These are phyloP conservation scores for Drosophila athabasca DNA, from an alignment of 1,140 invertebrate species.

Conservation along the genomic window DNA sequence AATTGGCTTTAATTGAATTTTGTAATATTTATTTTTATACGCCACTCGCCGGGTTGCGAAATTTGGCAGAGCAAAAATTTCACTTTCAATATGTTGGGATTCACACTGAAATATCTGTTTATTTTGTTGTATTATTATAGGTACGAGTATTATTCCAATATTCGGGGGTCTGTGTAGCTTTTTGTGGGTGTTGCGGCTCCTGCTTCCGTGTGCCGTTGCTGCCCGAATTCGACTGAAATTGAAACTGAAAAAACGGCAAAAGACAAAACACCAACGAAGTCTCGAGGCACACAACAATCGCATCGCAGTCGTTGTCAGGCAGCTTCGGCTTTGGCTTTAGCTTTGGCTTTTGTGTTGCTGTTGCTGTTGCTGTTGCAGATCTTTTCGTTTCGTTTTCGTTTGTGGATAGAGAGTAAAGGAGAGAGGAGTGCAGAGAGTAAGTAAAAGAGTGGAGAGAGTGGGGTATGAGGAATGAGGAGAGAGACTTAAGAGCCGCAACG, in stretches of 20 bases:
- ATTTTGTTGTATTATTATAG: slow-evolving; percentile 14
- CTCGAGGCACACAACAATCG: background rate
- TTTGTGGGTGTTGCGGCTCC: slow-evolving; percentile 35
- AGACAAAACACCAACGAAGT: slow-evolving; percentile 60
- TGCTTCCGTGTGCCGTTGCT: slow-evolving; percentile 78
- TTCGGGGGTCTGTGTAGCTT: slow-evolving; percentile 15
- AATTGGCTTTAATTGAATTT: slow-evolving; percentile 51
- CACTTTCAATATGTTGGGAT: slow-evolving; percentile 18
- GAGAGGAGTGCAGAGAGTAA: too few relatives aligned
- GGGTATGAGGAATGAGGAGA: too few relatives aligned
- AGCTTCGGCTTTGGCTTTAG: slow-evolving; percentile 49
- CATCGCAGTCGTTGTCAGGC: slow-evolving; percentile 35
- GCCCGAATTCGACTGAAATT: slow-evolving; percentile 80
- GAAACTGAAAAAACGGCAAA: slow-evolving; percentile 75
- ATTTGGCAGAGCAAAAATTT: slow-evolving; percentile 27
- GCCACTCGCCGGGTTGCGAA: slow-evolving; percentile 29
- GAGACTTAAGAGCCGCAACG: slow-evolving; percentile 48
- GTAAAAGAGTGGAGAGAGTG: too few relatives aligned
- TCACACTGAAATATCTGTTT: slow-evolving; percentile 29
- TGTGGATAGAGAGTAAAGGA: slow-evolving; percentile 35
- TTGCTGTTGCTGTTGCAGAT: slow-evolving; percentile 29
- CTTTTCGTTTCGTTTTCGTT: slow-evolving; percentile 66
- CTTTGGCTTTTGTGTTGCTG: slow-evolving; percentile 52
- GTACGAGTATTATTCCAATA: slow-evolving; percentile 1
- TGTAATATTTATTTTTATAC: slow-evolving; percentile 59